A percentile compares a stretch with the other conserved stretches of the same genome.
Conservation (phyloP, 1,140 invertebrate species). For the Oedothorax gibbosus region DNA sequence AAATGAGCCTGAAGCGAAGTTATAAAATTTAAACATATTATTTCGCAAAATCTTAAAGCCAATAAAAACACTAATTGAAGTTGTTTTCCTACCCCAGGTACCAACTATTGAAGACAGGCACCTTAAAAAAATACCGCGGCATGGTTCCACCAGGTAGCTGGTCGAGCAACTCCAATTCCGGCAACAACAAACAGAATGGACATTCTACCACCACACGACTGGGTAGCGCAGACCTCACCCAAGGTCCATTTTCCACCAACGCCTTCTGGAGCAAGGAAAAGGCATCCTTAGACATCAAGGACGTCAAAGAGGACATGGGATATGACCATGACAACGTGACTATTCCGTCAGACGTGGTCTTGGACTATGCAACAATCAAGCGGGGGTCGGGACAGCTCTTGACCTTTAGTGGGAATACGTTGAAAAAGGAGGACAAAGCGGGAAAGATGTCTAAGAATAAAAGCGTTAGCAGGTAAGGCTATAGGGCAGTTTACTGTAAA, state of each 20-base stretch:
- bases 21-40: no score
- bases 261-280: slow-evolving; percentile 46
- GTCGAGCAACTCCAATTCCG: slow-evolving; percentile 56
- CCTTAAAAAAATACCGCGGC: slow-evolving; percentile 58
- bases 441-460: slow-evolving; percentile 39
- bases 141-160: slow-evolving; percentile 60
- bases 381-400: slow-evolving; percentile 32
- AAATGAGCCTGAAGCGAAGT: no score
- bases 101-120: slow-evolving; percentile 54
- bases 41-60: no score
- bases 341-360: slow-evolving; percentile 7
- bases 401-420: slow-evolving; percentile 48
- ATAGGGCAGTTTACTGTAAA: no score
- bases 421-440: slow-evolving; percentile 39
- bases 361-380: slow-evolving; percentile 20
- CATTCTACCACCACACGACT: slow-evolving; percentile 49
- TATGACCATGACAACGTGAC: neutral
- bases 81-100: neutral
- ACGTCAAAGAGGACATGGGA: neutral
- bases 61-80: no score
- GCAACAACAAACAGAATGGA: slow-evolving; percentile 55
- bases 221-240: slow-evolving; percentile 34
- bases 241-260: slow-evolving; percentile 35
- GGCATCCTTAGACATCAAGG: slow-evolving; percentile 1
- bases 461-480: slow-evolving; percentile 42